Percentiles rank a stretch among this genome's conserved stretches.
These are phyloP conservation scores for Xylophagus ater DNA, from an alignment of 2,888 invertebrate genomes.

Conservation along the genomic window DNA sequence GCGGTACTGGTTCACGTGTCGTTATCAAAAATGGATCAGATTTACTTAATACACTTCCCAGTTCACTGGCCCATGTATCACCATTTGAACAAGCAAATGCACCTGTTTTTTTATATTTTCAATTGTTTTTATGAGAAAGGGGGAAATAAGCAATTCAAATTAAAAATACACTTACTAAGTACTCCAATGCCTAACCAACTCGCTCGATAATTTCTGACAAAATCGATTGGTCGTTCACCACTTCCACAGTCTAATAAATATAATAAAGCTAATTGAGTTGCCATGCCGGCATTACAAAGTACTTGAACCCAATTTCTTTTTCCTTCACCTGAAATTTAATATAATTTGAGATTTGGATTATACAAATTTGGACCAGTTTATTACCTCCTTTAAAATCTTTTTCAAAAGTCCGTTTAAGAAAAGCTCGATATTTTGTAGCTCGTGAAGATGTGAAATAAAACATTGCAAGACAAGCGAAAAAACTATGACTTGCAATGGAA, in stretches of 20 bases:
- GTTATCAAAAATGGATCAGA: slow-evolving; percentile 66
- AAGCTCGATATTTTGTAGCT: slow-evolving; percentile 63
- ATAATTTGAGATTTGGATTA: neutral
- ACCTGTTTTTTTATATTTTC: slow-evolving; percentile 37
- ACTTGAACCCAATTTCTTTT: slow-evolving; percentile 85
- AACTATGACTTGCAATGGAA: slow-evolving; percentile 67
- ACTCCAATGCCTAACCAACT: slow-evolving; percentile 76
- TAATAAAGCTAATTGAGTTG: slow-evolving; percentile 61
- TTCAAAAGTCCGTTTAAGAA: slow-evolving; percentile 58
- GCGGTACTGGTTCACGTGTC: slow-evolving; percentile 60
- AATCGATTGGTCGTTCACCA: slow-evolving; percentile 68
- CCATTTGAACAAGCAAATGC: slow-evolving; percentile 71
- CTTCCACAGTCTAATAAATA: slow-evolving; percentile 71
- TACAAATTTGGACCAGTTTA: neutral
- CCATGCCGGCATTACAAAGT: slow-evolving; percentile 80
- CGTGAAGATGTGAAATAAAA: slow-evolving; percentile 74
- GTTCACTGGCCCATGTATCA: slow-evolving; percentile 85
- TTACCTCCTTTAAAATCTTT: slow-evolving; percentile 68
- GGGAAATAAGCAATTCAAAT: too few relatives aligned
- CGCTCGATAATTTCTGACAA: slow-evolving; percentile 58
- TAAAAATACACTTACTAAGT: slow-evolving; percentile 47
- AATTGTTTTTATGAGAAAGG: neutral
- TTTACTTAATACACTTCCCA: slow-evolving; percentile 62
- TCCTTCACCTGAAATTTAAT: slow-evolving; percentile 49
- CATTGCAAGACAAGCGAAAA: slow-evolving; percentile 56